Evolutionary conservation across 2,888 invertebrate species (phyloP), one percentile per base, ranked within the genome.

Genomic region (Onchidella celtica): DNA sequence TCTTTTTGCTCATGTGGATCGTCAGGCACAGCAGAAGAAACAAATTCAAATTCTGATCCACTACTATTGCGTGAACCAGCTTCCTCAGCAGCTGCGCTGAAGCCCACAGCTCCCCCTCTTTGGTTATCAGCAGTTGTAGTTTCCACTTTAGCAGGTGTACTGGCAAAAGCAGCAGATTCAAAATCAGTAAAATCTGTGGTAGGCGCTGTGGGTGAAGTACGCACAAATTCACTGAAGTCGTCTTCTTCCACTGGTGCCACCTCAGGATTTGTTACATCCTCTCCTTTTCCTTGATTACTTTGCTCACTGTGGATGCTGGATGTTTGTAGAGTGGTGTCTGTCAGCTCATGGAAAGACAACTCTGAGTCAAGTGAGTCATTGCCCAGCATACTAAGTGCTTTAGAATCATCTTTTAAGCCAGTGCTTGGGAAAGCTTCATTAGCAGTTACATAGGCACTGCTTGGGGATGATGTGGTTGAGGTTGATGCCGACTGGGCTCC

Each of bases 141-240:
- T n/a, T n/a, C n/a, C n/a, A n/a, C n/a, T n/a, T n/a, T n/a, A n/a
- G n/a, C n/a, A n/a, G n/a, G n/a, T n/a, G n/a, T n/a, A n/a, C n/a
- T n/a, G n/a, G n/a, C n/a, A n/a, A n/a, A n/a, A 74, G 34, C 14
- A 63, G 65, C 36, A 32, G 72, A 47, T 66, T 79, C 66, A 55
- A 69, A 75, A 32, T 75, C 74, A 36, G 68, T 40, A 47, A 69
- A 81, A 29, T 75, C 74, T 14, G 14, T 55, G 34, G 65, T 36
- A 6, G 21, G 27, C 21, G 27, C 36, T 55, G 24, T 38, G 3
- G 66, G 65, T n/a, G 79, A 80, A 9, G 57, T 73, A 9, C 40
- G 34, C 14, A 59, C 34, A 57, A 27, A 34, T 0, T 38, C 79
- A 79, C 55, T 65, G 21, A 66, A 65, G 32, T 66, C 66, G 11